Evolutionary conservation across 2,113 vertebrate genomes (phyloP), one percentile per base, ranked within the genome.

Genomic region (Tachuris rubrigastra): DNA sequence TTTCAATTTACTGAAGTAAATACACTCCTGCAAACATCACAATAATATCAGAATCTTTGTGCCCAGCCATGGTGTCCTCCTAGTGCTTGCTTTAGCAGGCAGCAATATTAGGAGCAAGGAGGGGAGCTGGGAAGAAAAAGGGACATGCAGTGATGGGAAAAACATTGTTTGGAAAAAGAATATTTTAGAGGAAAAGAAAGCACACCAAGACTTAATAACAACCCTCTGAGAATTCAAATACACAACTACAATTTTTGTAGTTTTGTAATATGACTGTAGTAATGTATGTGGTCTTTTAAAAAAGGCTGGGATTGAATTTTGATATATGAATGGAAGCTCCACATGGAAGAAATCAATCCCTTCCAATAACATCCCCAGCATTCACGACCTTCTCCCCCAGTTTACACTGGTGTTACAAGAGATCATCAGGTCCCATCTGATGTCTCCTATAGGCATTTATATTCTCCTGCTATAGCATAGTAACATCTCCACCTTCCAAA

Each of bases 201-300:
- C 14, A 53, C 1, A 2, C 10, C 0, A 0, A 62, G 25, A 58
- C 15, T 33, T 39, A 47, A 52, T 15, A 81, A 42, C 25, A 82
- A 59, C 33, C 24, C n/a, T 31, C 39, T 85, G 35, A 78, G 39
- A 68, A 87, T 25, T 69, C 30, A 79, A 60, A 85, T 27, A 20
- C 18, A 2, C 5, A 14, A 2, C 10, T 55, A 19, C 30, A 44
- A 44, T 19, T 19, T 44, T 44, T 44, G 44, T 19, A 42, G 17
- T 24, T 80, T 74, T 2, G 1, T 66, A n/a, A 77, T 65, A 74
- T 12, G 39, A 78, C 20, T 33, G 14, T 23, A 67, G 15, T 33
- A 63, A 59, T 3, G 8, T 3, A 74, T 27, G 33, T 14, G 31
- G 27, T 59, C n/a, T 68, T 79, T 80, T 18, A 0, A 28, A 95